Conservation (phyloP, 1,140 invertebrate species). For the Bombus breviceps region DNA sequence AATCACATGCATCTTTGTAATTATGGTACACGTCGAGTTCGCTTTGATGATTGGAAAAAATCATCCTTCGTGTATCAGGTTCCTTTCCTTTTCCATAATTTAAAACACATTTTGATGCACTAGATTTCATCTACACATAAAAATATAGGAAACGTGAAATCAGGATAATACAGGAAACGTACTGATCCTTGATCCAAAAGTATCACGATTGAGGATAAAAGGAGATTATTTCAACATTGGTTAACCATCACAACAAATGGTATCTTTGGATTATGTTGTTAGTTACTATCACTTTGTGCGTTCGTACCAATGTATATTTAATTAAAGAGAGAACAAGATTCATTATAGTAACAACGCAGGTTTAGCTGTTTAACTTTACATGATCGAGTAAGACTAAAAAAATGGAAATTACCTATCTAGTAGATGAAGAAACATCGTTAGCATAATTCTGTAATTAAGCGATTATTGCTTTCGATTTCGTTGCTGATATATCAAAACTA, state of each 20-base stretch:
- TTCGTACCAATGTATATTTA: neutral
- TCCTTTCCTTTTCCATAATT: neutral
- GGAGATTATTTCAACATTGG: neutral
- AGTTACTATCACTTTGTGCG: neutral
- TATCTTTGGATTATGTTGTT: too few relatives aligned
- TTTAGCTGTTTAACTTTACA: neutral
- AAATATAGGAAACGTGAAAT: too few relatives aligned
- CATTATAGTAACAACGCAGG: neutral
- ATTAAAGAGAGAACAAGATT: neutral
- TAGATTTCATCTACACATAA: neutral
- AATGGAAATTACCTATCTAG: neutral
- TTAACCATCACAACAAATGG: neutral
- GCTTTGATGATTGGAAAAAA: neutral
- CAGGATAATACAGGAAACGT: neutral
- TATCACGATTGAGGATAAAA: neutral
- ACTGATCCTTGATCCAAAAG: neutral
- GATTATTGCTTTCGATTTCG: constrained; percentile 29
- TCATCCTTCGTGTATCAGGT: neutral
- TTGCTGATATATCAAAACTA: neutral
- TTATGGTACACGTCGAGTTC: neutral
- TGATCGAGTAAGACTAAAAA: neutral
- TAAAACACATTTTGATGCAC: neutral
- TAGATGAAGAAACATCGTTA: neutral
- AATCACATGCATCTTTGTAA: neutral
- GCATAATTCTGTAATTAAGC: neutral